phyloP scores from a whole-genome alignment of 2,797 vertebrate genomes.

The Cyclopterus lumpus region DNA sequence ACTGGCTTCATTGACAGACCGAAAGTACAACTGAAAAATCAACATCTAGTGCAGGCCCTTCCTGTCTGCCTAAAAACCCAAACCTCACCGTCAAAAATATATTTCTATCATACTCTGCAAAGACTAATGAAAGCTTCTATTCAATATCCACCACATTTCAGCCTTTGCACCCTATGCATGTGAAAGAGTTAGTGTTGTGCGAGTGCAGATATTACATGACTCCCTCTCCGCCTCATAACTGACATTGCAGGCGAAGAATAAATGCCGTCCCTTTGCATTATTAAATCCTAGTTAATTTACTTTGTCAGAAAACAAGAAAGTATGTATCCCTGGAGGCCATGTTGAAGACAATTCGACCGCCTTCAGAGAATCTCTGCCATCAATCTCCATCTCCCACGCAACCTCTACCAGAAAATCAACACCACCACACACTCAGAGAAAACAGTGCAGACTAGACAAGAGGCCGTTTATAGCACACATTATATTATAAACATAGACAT shows the following conservation, averaged over 20 bases:
- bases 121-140: constrained; percentile 21
- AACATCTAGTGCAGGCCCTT: constrained; percentile 6
- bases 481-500: constrained; percentile 64
- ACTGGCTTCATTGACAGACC: constrained; percentile 43
- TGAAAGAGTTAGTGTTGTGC: constrained; percentile 3
- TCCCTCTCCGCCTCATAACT: constrained; percentile 34
- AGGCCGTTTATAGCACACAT: constrained; percentile 64
- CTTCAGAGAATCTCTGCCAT: constrained; percentile 78
- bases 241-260: constrained; percentile 53
- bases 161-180: constrained; percentile 8
- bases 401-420: constrained; percentile 69
- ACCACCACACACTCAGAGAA: constrained; percentile 59
- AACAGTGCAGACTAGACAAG: constrained; percentile 67
- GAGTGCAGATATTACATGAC: constrained; percentile 39
- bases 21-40: constrained; percentile 33
- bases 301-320: constrained; percentile 81
- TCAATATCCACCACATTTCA: constrained; percentile 26
- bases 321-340: constrained; percentile 76
- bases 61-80: constrained; percentile 9
- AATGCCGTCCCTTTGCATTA: constrained; percentile 71
- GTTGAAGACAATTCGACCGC: constrained; percentile 76
- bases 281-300: constrained; percentile 80
- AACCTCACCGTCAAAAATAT: background rate
- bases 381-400: constrained; percentile 76
- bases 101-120: background rate